Evolutionary conservation across 2,113 vertebrate genomes (phyloP), one percentile per base, ranked within the genome.

Genomic region (Hystrix brachyura): DNA sequence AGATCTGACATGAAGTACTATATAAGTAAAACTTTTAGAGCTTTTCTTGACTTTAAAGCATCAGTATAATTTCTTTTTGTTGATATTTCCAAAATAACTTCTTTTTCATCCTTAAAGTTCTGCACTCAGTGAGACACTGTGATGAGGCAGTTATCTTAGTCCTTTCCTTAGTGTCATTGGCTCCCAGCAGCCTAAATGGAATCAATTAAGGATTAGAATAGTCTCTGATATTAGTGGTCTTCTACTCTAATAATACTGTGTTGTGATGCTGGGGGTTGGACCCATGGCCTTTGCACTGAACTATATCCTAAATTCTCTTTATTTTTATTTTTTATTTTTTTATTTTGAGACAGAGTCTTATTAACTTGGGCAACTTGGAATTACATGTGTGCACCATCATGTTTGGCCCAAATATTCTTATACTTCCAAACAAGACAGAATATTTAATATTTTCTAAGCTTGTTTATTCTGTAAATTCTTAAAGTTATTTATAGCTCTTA

Each of bases 1-100:
- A 43, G 17, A 71, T 78, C 19, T 69, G 79, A 43, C n/a, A 1
- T 69, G 48, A 92, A 1, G 25, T 87, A 88, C 69, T 51, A 18
- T 65, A 9, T 27, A 85, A 85, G 51, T 88, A 84, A 81, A 95
- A 91, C 72, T 62, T 90, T 46, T 64, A 53, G 48, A 27, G 7
- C 25, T 34, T 87, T 82, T 90, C 88, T 72, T 79, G 55, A 15
- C 81, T 95, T 94, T 96, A 38, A 85, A 38, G 7, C 13, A 59
- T 78, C 34, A 46, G 90, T 76, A 23, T 81, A 32, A 51, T 76
- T 78, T 94, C 57, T 78, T 34, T 76, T 80, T 67, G 23, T 78
- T 91, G n/a, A 21, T 92, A 8, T 69, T 92, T 65, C 59, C 65
- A 71, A 51, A 94, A 71, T 87, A 86, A 85, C 29, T 69, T 1